A percentile compares a stretch with the other conserved stretches of the same genome.
Conservation (phyloP, 1,140 invertebrate genomes). For the Diorhabda sublineata region DNA sequence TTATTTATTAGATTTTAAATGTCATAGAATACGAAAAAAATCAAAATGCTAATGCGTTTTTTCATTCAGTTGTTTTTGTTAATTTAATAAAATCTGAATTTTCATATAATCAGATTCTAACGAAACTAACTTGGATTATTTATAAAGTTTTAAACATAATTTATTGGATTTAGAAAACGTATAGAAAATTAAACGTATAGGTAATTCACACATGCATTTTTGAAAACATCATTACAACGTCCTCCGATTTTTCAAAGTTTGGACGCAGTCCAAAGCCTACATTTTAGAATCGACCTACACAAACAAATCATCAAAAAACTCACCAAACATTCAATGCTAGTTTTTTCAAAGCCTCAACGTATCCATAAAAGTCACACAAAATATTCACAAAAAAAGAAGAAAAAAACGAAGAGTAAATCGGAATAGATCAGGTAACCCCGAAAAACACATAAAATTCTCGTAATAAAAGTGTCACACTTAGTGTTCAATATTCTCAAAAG, state of each 20-base stretch:
- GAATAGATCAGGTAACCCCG: conserved; percentile 1
- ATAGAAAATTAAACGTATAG: no score
- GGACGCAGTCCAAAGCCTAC: background rate
- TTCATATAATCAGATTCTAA: no score
- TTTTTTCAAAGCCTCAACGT: background rate
- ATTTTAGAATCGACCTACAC: background rate
- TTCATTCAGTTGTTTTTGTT: no score
- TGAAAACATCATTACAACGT: background rate
- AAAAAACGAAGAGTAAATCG: background rate
- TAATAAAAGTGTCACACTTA: background rate
- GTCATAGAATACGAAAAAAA: no score
- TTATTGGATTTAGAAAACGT: no score
- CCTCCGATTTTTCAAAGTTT: background rate
- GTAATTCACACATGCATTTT: background rate
- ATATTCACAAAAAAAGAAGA: background rate
- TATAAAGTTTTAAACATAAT: no score
- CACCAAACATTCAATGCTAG: background rate
- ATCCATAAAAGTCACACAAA: background rate
- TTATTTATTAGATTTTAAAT: no score
- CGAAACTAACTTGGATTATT: no score
- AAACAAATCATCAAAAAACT: background rate
- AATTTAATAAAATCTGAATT: no score
- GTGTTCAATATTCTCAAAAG: background rate
- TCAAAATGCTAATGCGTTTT: no score
- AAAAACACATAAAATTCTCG: background rate